phyloP scores from a whole-genome alignment of 64 coral and sea anemone species.

The Montipora efflorescens region DNA sequence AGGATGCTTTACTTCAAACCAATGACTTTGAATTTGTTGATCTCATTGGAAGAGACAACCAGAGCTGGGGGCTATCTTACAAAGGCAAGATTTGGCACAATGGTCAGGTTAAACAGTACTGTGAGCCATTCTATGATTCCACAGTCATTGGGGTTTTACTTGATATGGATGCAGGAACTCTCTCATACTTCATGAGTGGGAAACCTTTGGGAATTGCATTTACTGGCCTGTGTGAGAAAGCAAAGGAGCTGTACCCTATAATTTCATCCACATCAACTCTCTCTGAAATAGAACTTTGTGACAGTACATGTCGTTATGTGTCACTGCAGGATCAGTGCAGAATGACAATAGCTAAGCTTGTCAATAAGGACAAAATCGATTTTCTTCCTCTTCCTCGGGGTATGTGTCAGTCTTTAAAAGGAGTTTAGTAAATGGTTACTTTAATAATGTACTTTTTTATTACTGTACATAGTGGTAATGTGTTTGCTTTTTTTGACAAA shows the following conservation, averaged over 20 bases:
- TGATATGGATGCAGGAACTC: conserved; percentile 87
- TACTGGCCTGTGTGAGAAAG: conserved; percentile 53
- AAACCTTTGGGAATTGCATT: conserved; percentile 83
- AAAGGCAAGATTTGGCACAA: conserved; percentile 89
- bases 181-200: conserved; percentile 89
- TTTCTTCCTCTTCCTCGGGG: conserved; percentile 66
- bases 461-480: too few species aligned
- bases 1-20: conserved; percentile 81
- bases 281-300: conserved; percentile 83
- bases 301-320: conserved; percentile 78
- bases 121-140: conserved; percentile 94
- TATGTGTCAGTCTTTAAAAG: conserved; percentile 80
- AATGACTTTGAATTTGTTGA: conserved; percentile 92
- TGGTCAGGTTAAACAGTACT: conserved; percentile 66
- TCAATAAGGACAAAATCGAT: conserved; percentile 73
- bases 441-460: too few species aligned
- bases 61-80: conserved; percentile 94
- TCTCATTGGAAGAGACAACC: conserved; percentile 77
- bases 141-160: conserved; percentile 92
- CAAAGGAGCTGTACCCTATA: conserved; percentile 79
- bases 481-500: too few species aligned
- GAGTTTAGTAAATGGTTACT: neutral
- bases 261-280: conserved; percentile 89
- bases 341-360: conserved; percentile 89
- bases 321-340: conserved; percentile 84